Conservation (phyloP, 1,140 invertebrate species). For the Diorhabda carinulata region DNA sequence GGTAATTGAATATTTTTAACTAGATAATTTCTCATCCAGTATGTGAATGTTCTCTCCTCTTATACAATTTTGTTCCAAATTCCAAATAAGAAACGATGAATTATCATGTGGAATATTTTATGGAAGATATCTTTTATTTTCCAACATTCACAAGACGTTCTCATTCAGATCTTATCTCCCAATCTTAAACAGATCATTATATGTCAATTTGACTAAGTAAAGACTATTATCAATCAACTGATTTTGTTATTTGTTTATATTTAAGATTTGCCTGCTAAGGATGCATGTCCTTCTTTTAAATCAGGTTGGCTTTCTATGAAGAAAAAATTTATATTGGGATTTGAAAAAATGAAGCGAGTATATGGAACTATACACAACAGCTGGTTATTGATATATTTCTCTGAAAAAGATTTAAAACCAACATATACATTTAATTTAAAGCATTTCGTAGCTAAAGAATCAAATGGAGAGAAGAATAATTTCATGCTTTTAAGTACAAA, state of each 20-base stretch:
- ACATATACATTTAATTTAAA: constrained; percentile 26
- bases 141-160: no score
- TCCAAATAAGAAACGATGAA: no score
- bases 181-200: no score
- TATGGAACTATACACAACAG: constrained; percentile 24
- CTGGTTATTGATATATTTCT: constrained; percentile 29
- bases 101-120: no score
- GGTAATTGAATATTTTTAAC: no score
- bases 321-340: constrained; percentile 25
- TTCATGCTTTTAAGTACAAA: constrained; percentile 16
- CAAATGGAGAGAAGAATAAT: constrained; percentile 21
- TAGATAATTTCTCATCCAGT: no score
- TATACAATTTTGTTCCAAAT: no score
- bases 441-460: constrained; percentile 23
- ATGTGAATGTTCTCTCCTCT: no score
- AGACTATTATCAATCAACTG: no score
- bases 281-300: constrained; percentile 24
- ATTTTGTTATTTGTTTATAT: not conserved
- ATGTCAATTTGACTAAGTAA: no score
- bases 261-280: constrained; percentile 26
- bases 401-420: constrained; percentile 29
- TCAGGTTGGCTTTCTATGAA: constrained; percentile 28
- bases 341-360: constrained; percentile 26
- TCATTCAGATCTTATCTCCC: no score
- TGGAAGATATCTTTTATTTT: no score